Base-by-base conservation (phyloP, 2,888 invertebrate species). In the Empis livida region DNA sequence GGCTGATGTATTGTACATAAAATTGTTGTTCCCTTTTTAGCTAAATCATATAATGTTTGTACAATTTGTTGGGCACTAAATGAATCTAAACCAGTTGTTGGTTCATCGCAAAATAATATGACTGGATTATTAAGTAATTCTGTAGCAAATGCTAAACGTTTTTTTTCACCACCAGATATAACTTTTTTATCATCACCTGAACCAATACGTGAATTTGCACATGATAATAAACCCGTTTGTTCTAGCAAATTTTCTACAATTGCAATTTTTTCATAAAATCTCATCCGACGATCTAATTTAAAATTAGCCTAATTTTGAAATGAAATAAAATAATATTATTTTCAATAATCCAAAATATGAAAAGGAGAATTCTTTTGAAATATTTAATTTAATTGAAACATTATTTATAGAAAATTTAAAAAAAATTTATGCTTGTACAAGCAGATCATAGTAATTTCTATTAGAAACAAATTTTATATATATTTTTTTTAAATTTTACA, bases 1-100 rank as follows among this genome's bases (percentile, higher is more conserved):
- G 95, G 94, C 69, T 95, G 94, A 68, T 95, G 95, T 56, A 95
- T 94, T 16, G 94, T 94, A 63, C 91, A 91, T 47, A 94, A 73
- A 35, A 95, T 82, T 0, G 92, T 91, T 67, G 86, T 86, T 15
- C 90, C 89, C 54, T 79, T 78, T 3, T 75, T 74, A 0, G 87
- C 81, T 63, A 85, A 79, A 51, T 74, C 71, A 27, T 80, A 77
- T 58, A 89, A 75, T 44, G 84, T 75, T 8, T 75, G 72, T 47
- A 88, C 80, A 48, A 96, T 73, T 62, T 85, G 88, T 62, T 85
- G 84, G 0, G 96, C 95, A 62, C 93, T 93, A 59, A 82, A 92
- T 0, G 93, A 90, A 65, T 97, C 96, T 47, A 86, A 65, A 0
- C 95, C 93, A 0, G 94, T 94, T 0, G 96, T 96, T 9, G 95